Percentiles rank a stretch among this genome's conserved stretches.
phyloP scores from a whole-genome alignment of 2,888 invertebrate species.

The Quadroppia sp. region DNA sequence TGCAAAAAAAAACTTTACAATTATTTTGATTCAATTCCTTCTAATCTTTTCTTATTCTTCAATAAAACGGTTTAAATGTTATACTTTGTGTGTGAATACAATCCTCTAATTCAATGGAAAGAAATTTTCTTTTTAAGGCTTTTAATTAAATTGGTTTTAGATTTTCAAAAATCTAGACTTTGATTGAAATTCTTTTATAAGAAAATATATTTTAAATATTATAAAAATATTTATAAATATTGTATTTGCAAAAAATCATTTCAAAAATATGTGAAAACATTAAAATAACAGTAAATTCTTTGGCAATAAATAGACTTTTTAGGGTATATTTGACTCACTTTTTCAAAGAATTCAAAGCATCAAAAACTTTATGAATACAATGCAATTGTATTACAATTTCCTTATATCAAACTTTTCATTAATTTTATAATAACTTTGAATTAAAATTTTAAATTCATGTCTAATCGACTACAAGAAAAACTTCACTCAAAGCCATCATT shows the following conservation, averaged over 20 bases:
- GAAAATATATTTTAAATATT: not conserved
- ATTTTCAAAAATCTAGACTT: slow-evolving; percentile 3
- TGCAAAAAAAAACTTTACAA: slow-evolving; percentile 14
- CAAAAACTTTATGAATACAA: not conserved
- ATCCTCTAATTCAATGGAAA: not conserved
- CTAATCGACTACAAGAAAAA: slow-evolving; percentile 4
- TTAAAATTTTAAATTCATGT: not conserved
- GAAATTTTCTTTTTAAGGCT: not conserved
- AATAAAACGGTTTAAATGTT: slow-evolving; percentile 13
- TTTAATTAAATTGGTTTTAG: slow-evolving; percentile 8
- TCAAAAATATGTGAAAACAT: not conserved
- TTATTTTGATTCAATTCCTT: slow-evolving; percentile 7
- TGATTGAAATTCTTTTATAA: not conserved
- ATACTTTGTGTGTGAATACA: slow-evolving; percentile 35
- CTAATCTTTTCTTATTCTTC: not conserved
- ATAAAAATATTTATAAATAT: not conserved
- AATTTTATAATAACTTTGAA: not conserved
- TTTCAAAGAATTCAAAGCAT: not conserved
- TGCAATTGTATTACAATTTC: not conserved
- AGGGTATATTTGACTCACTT: not conserved
- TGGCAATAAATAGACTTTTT: not conserved
- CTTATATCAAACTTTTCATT: not conserved
- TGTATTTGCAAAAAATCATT: not conserved
- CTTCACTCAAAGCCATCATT: slow-evolving; percentile 12
- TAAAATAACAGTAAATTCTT: slow-evolving; percentile 5